Percentiles rank a stretch among this genome's conserved stretches.
Conservation (phyloP, 64 coral and sea anemone species). For the Platygyra sinensis region DNA sequence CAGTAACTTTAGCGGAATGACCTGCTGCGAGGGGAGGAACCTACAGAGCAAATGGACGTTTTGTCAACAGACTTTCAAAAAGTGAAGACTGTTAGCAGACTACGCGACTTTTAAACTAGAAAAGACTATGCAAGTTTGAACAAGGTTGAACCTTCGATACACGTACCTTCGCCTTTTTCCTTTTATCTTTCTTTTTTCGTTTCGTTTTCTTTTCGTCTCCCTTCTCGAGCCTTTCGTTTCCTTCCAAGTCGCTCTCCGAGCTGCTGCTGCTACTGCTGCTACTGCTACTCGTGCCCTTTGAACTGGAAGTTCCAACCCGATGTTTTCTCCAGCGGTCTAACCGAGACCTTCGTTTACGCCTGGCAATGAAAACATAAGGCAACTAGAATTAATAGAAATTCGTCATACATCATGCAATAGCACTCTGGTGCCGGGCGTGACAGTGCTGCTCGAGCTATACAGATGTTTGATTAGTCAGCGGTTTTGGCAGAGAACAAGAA, state of each 20-base stretch:
- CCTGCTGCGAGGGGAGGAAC: slow-evolving; percentile 32
- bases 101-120: not conserved
- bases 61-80: not conserved
- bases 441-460: too few species aligned
- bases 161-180: not conserved
- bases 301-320: slow-evolving; percentile 57
- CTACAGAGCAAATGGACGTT: not conserved
- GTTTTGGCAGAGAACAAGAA: not conserved
- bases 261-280: slow-evolving; percentile 54
- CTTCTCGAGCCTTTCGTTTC: not conserved
- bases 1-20: slow-evolving; percentile 18
- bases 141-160: too few species aligned
- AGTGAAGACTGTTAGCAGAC: too few species aligned
- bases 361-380: not conserved
- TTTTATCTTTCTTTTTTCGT: slow-evolving; percentile 21
- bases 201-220: slow-evolving; percentile 9
- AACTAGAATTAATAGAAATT: not conserved
- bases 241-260: not conserved
- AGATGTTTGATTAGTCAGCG: too few species aligned
- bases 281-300: slow-evolving; percentile 38
- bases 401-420: not conserved
- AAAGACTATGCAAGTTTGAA: too few species aligned
- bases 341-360: slow-evolving; percentile 47
- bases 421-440: too few species aligned
- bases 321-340: slow-evolving; percentile 65